Evolutionary conservation across 2,113 vertebrate genomes (phyloP).

Genomic region (Thermophis baileyi): DNA sequence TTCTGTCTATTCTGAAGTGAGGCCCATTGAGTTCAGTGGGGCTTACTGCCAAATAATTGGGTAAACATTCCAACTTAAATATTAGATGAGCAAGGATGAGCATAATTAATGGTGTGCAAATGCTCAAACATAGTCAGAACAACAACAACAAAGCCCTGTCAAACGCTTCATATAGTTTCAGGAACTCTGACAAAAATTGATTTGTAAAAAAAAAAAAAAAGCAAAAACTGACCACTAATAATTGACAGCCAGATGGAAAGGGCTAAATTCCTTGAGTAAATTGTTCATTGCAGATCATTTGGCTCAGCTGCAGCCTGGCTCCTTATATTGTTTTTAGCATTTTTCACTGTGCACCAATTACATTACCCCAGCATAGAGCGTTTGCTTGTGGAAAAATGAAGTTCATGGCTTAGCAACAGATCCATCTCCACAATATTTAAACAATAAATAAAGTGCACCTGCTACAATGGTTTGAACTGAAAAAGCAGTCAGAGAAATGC

Average conservation of each 20-base stretch:
- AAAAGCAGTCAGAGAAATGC: slow-evolving; percentile 46
- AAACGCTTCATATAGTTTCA: slow-evolving; percentile 15
- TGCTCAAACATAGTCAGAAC: slow-evolving; percentile 41
- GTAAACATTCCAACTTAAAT: neutral
- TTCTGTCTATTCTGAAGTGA: neutral
- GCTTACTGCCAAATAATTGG: neutral
- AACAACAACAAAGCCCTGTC: neutral
- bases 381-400: slow-evolving; percentile 20
- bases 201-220: neutral
- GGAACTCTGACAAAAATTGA: slow-evolving; percentile 32
- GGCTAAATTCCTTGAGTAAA: slow-evolving; percentile 21
- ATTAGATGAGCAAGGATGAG: neutral
- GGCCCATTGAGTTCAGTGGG: neutral
- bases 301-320: slow-evolving; percentile 28
- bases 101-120: neutral
- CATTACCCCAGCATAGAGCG: neutral
- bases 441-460: slow-evolving; percentile 33
- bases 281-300: slow-evolving; percentile 23
- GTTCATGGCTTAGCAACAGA: slow-evolving; percentile 3
- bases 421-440: slow-evolving; percentile 9
- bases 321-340: slow-evolving; percentile 36
- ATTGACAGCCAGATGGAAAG: slow-evolving; percentile 22
- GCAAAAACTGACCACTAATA: slow-evolving; percentile 16
- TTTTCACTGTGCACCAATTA: slow-evolving; percentile 22
- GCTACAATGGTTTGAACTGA: slow-evolving; percentile 29